Evolutionary conservation across 2,888 invertebrate genomes (phyloP).

Genomic region (Plebejus argus): DNA sequence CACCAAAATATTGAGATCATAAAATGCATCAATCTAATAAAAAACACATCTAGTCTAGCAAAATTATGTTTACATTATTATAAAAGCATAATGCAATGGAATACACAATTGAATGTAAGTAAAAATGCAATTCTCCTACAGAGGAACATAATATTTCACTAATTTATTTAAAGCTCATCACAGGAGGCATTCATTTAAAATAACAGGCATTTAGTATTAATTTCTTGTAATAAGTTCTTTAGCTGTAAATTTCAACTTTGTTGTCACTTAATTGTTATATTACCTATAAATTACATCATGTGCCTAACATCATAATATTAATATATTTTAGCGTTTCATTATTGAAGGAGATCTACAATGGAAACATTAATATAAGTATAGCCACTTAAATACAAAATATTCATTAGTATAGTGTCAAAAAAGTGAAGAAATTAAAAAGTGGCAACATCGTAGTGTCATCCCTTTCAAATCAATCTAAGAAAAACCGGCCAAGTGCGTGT

Average conservation of each 20-base stretch:
- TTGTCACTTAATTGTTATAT: neutral
- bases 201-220: neutral
- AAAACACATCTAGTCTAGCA: constrained; percentile 20
- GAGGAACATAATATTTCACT: neutral
- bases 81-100: neutral
- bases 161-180: constrained; percentile 9
- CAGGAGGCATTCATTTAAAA: neutral
- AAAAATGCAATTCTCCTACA: constrained; percentile 16
- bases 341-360: constrained; percentile 12
- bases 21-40: constrained; percentile 18
- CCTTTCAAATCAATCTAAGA: too few relatives aligned
- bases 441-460: too few relatives aligned
- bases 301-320: neutral
- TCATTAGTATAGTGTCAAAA: too few relatives aligned
- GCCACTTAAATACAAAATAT: neutral
- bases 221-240: neutral
- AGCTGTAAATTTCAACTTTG: neutral
- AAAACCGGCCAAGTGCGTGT: too few relatives aligned
- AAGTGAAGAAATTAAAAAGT: too few relatives aligned
- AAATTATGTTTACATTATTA: constrained; percentile 17
- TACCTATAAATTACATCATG: neutral
- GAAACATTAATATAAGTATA: neutral
- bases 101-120: neutral
- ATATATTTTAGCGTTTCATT: neutral
- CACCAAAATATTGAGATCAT: constrained; percentile 33